A percentile compares a stretch with the other conserved stretches of the same genome.
These are phyloP conservation scores for Lucilia sericata DNA, from an alignment of 1,140 invertebrate genomes.

Conservation along the genomic window DNA sequence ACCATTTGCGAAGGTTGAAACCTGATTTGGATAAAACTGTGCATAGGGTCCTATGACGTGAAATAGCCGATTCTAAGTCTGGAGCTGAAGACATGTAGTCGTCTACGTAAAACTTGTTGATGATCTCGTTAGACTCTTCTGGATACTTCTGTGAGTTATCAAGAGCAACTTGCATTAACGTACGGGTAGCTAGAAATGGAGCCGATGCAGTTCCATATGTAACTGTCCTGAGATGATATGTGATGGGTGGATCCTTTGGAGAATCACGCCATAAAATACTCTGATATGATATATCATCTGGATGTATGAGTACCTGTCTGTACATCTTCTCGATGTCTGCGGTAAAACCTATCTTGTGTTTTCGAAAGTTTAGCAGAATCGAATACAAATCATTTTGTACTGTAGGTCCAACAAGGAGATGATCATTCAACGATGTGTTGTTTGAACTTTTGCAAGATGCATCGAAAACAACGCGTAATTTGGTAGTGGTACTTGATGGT, in stretches of 20 bases:
- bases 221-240: conserved; percentile 24
- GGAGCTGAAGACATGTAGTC: background rate
- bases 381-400: conserved; percentile 52
- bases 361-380: background rate
- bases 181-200: conserved; percentile 27
- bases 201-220: conserved; percentile 40
- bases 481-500: conserved; percentile 57
- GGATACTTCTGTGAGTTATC: background rate
- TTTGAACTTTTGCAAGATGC: conserved; percentile 45
- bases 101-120: conserved; percentile 35
- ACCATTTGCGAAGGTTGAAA: conserved; percentile 3
- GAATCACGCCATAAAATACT: background rate
- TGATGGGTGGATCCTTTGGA: background rate
- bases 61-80: background rate
- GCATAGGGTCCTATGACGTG: background rate
- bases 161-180: background rate
- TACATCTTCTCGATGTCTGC: conserved; percentile 42
- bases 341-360: background rate
- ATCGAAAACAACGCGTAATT: too few species aligned
- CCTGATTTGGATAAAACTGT: background rate
- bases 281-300: background rate
- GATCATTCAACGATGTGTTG: conserved; percentile 58
- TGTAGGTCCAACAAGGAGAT: conserved; percentile 58
- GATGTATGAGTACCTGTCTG: background rate
- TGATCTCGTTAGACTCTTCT: background rate